Base-by-base conservation (phyloP, 2,797 vertebrate species). In the Sylvia borin region DNA sequence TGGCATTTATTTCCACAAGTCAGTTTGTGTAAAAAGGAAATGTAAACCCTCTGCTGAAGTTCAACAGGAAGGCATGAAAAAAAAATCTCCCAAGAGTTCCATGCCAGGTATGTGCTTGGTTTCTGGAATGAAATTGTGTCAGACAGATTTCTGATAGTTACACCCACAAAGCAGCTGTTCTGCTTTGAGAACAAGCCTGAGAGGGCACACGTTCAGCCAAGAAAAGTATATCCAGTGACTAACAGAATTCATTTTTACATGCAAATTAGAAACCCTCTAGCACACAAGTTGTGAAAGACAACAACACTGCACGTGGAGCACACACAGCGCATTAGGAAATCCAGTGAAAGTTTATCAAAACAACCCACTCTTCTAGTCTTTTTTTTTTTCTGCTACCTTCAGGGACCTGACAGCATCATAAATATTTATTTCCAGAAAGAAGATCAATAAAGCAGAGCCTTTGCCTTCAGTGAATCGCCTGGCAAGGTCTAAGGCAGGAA, bases 141-240 rank as follows among this genome's bases (percentile, higher is more conserved):
- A 73, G 77, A 81, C 60, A 64, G 83, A 83, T 79, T 90, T 86
- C 42, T 0, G 2, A 73, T 17, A 85, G 76, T 38, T 61, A 81
- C 43, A 68, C 78, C 57, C 88, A 83, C 57, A 91, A 75, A 95
- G 74, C 77, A 91, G 80, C 67, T 95, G 83, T 26, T 96, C 64
- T 64, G 32, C 82, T 95, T 92, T 76, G 57, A 95, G 85, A 95
- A 92, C 61, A 77, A 77, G 80, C 77, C 93, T 51, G n/a, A 72
- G 47, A 92, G 40, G 62, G 18, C 50, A 58, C 0, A 0, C 1
- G 0, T 83, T 94, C 72, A 53, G 93, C 93, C 88, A 96, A 87
- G 55, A 54, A 82, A 90, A 96, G 88, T 77, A 88, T 95, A 95
- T 91, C 92, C 80, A 85, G 83, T 93, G 57, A 81, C 90, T 94